Evolutionary conservation across 1,140 invertebrate species (phyloP).

Genomic region (Metaphire vulgaris): DNA sequence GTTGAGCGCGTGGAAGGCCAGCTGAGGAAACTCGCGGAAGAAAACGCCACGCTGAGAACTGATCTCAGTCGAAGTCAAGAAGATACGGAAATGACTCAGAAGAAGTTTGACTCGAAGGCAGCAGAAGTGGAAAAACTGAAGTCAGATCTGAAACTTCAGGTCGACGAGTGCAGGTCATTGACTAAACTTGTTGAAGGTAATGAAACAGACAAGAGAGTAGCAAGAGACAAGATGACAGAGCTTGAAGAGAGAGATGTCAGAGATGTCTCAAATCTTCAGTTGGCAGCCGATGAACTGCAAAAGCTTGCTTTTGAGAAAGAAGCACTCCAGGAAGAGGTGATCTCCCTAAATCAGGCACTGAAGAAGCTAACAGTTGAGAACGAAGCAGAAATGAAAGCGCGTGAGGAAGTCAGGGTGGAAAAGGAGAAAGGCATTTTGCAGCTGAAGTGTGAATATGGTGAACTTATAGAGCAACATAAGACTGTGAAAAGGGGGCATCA

Average conservation of each 20-base stretch:
- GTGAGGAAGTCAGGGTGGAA: slow-evolving; percentile 32
- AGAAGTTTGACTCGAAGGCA: not conserved
- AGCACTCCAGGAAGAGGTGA: not conserved
- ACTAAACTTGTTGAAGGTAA: not conserved
- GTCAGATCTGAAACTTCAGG: too few relatives aligned
- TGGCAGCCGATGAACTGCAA: not conserved
- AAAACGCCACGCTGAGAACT: not conserved
- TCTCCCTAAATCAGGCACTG: not conserved
- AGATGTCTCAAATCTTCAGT: not conserved
- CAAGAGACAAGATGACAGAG: not conserved
- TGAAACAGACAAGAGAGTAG: not conserved
- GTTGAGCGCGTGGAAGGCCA: slow-evolving; percentile 5
- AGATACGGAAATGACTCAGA: not conserved
- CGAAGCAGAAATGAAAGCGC: not conserved
- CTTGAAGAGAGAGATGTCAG: not conserved
- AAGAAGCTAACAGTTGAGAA: not conserved
- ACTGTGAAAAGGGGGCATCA: slow-evolving; percentile 36
- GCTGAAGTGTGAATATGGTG: slow-evolving; percentile 35
- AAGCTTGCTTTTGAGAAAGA: slow-evolving; percentile 5
- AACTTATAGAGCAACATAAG: slow-evolving; percentile 34
- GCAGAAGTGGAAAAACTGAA: not conserved
- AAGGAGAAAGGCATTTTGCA: slow-evolving; percentile 38
- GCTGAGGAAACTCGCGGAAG: not conserved
- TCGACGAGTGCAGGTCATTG: not conserved
- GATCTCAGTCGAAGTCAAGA: not conserved